Evolutionary conservation across 1,140 invertebrate species (phyloP), one percentile per base, ranked within the genome.

Genomic region (Apis dorsata): DNA sequence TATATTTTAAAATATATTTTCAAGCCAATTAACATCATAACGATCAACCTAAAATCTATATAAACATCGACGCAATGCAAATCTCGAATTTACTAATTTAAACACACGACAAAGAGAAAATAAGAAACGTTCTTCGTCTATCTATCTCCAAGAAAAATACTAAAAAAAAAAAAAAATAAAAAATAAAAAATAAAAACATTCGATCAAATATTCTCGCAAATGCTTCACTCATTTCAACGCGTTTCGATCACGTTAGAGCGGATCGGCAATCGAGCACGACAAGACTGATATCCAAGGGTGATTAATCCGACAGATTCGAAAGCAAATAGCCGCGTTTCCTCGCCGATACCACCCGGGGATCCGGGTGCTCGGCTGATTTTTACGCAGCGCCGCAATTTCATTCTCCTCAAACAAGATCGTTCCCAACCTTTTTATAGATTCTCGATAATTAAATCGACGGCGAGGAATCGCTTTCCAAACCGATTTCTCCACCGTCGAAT

Each of bases 381-480:
- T 75, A 21, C 71, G 24, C 17, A 21, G 44, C 21, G 34, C 44
- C 13, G 53, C 60, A 66, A 60, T 79, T 74, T 21, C 55, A 63
- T 69, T 65, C 57, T 65, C 12, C 28, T 69, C 44, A 11, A 53
- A 70, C 75, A 53, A 28, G 53, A 21, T 74, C 71, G 71, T 75
- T 53, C 24, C 55, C 57, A 34, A 5, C 34, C 34, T 75, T 75
- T 84, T 80, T 80, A 81, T 71, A 76, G 77, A 69, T 85, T 80
- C 57, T 81, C 44, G 60, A 86, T 81, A 85, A 81, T 80, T 85
- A 80, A 85, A 74, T 68, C 28, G 76, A 49, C 28, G 28, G 44
- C 15, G 62, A 15, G 44, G 17, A 28, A 74, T 76, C 15, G 44
- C 65, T 55, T 7, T 78, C 34, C 34, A 34, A 34, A 34, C 34